Evolutionary conservation across 2,888 invertebrate species (phyloP).

Genomic region (Drosophila kokeensis): DNA sequence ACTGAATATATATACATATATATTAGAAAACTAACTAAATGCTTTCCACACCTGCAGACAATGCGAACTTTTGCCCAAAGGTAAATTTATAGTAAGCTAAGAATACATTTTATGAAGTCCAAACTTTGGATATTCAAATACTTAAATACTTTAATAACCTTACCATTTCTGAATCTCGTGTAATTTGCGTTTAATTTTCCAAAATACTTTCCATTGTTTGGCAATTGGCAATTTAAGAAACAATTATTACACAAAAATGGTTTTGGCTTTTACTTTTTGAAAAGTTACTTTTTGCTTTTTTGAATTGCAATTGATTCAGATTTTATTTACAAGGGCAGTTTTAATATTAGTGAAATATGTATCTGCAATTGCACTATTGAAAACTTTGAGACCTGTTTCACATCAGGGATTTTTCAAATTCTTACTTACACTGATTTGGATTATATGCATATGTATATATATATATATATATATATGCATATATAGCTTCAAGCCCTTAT

Average conservation of each 20-base stretch:
- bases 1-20: neutral
- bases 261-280: neutral
- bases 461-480: neutral
- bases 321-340: neutral
- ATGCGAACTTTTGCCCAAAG: neutral
- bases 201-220: neutral
- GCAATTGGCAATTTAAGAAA: neutral
- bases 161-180: neutral
- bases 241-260: neutral
- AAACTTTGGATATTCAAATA: neutral
- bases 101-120: neutral
- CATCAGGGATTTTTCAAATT: neutral
- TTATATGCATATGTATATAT: neutral
- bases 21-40: slow-evolving; percentile 10
- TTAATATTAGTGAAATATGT: neutral
- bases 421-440: neutral
- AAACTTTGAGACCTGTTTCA: neutral
- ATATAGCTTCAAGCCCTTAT: slow-evolving; percentile 23
- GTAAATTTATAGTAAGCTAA: neutral
- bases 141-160: neutral
- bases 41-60: neutral
- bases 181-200: neutral
- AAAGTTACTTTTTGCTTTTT: neutral
- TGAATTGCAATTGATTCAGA: neutral
- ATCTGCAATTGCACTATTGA: neutral